Percentiles rank a stretch among this genome's conserved stretches.
These are phyloP conservation scores for Neodiprion fabricii DNA, from an alignment of 1,140 invertebrate genomes.

Conservation along the genomic window DNA sequence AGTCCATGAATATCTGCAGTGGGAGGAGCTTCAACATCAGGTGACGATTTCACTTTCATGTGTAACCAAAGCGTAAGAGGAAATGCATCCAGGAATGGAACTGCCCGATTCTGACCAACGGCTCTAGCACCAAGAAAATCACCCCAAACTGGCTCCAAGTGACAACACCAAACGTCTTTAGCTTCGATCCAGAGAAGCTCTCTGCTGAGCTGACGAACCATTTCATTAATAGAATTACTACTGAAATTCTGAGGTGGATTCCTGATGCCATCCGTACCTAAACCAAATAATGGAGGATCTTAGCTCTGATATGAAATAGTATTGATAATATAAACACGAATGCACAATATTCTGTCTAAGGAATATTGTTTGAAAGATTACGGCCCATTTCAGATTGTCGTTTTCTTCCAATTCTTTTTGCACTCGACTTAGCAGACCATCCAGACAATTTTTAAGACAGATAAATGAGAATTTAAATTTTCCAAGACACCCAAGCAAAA, in stretches of 20 bases:
- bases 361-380: neutral
- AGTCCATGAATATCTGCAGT: constrained; percentile 72
- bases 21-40: constrained; percentile 43
- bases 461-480: constrained; percentile 17
- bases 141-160: constrained; percentile 89
- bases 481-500: neutral
- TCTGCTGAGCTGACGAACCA: constrained; percentile 59
- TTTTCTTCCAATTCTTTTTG: neutral
- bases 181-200: constrained; percentile 84
- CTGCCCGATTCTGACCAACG: constrained; percentile 73
- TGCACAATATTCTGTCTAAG: constrained; percentile 16
- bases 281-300: constrained; percentile 28
- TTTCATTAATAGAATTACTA: constrained; percentile 58
- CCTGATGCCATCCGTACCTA: constrained; percentile 64
- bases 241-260: constrained; percentile 51
- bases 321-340: constrained; percentile 37
- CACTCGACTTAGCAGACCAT: neutral
- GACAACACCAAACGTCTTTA: constrained; percentile 87
- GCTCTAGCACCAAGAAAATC: constrained; percentile 87
- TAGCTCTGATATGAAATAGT: constrained; percentile 45
- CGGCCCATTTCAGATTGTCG: neutral
- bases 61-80: constrained; percentile 85
- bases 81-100: constrained; percentile 90
- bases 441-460: neutral
- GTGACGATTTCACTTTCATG: constrained; percentile 54